Conservation (phyloP, 2,888 invertebrate species). For the Synergus itoensis region DNA sequence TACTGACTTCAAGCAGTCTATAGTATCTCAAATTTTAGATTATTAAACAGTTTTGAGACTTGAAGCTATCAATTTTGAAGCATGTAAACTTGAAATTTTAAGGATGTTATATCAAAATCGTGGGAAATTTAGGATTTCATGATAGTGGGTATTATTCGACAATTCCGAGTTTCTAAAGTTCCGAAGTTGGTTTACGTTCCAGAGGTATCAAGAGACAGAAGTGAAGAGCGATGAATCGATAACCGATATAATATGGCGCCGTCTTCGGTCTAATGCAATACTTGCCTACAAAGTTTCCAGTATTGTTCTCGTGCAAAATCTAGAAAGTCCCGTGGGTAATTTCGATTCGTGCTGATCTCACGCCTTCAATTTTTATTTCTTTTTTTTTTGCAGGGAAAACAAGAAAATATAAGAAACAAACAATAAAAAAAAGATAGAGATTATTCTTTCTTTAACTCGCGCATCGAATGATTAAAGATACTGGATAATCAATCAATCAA, state of each 20-base stretch:
- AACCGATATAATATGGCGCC: conserved; percentile 37
- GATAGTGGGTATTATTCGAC: conserved; percentile 37
- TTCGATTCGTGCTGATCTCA: conserved; percentile 12
- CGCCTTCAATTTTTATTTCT: background rate
- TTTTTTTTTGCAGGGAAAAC: background rate
- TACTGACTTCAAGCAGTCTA: too few relatives aligned
- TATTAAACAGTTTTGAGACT: background rate
- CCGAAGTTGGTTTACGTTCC: background rate
- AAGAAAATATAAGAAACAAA: background rate
- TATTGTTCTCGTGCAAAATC: conserved; percentile 10
- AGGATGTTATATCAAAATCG: conserved; percentile 15
- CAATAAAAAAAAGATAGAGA: background rate
- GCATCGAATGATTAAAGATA: background rate
- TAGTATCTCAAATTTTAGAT: background rate
- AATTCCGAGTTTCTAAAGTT: conserved; percentile 21
- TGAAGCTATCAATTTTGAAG: background rate
- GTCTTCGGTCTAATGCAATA: conserved; percentile 31
- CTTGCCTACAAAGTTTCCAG: conserved; percentile 25
- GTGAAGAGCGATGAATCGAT: conserved; percentile 37
- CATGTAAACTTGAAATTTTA: background rate
- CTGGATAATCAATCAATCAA: background rate
- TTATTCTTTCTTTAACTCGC: too few relatives aligned
- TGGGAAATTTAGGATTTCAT: conserved; percentile 21
- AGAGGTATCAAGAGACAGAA: conserved; percentile 17
- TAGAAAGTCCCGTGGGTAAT: conserved; percentile 1